Evolutionary conservation across 1,140 invertebrate genomes (phyloP).

Genomic region (Brachionus plicatilis): DNA sequence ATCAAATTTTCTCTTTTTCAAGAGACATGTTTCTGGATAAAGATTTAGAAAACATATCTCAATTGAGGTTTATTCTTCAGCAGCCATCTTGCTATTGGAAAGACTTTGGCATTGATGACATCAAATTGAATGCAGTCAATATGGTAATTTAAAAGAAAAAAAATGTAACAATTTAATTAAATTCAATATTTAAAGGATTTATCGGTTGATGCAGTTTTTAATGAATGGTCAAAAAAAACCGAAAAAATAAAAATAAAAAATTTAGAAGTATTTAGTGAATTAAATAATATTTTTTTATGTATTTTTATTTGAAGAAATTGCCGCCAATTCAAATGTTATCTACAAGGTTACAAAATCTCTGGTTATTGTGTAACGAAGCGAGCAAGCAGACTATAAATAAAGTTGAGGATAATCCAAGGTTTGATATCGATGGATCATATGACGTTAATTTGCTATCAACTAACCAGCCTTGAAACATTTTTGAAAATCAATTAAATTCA

Average conservation of each 20-base stretch:
- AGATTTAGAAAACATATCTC: constrained; percentile 45
- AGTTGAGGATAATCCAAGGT: constrained; percentile 23
- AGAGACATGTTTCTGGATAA: background rate
- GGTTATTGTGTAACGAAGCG: background rate
- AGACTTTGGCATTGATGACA: constrained; percentile 58
- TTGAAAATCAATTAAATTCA: background rate
- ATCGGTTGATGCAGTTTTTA: background rate
- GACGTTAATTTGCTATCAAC: constrained; percentile 1
- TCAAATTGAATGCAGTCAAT: constrained; percentile 48
- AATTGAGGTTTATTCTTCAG: constrained; percentile 57
- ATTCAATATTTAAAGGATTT: background rate
- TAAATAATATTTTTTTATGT: background rate
- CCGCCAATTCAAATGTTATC: background rate
- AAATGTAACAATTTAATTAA: background rate
- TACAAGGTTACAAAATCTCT: background rate
- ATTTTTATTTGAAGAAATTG: background rate
- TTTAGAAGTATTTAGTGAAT: background rate
- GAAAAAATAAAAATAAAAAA: constrained; percentile 21
- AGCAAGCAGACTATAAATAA: background rate
- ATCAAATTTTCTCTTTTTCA: background rate
- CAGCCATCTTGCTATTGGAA: constrained; percentile 60
- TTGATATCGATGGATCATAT: constrained; percentile 22
- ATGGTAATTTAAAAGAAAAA: background rate
- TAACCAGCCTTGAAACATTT: background rate
- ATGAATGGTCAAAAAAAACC: background rate